Percentiles rank a stretch among this genome's conserved stretches.
Conservation (phyloP, 2,113 vertebrate genomes). For the Mobula hypostoma region DNA sequence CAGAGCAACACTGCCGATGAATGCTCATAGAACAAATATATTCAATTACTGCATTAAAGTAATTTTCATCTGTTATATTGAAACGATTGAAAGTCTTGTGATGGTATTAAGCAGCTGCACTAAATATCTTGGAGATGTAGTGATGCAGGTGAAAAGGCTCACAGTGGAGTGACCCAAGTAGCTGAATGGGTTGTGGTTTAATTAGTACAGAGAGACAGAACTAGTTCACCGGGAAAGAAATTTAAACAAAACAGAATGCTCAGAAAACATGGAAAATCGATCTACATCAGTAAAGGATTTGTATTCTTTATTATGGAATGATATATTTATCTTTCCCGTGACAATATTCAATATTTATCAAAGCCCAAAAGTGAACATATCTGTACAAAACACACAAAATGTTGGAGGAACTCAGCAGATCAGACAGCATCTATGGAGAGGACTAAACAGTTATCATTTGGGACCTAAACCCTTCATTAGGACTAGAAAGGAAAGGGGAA, state of each 20-base stretch:
- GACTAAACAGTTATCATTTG: too few species aligned
- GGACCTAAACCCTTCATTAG: too few species aligned
- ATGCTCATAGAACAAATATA: neutral
- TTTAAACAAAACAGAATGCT: neutral
- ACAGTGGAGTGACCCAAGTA: neutral
- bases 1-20: neutral
- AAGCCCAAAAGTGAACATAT: neutral
- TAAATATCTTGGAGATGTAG: neutral
- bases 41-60: conserved; percentile 8
- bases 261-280: neutral
- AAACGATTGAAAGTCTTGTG: neutral
- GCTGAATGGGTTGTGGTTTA: neutral
- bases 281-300: neutral
- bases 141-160: neutral
- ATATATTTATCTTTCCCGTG: neutral
- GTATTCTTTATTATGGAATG: neutral
- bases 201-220: neutral
- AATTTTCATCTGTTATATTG: neutral
- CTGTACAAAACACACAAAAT: too few species aligned
- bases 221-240: neutral
- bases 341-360: neutral
- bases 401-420: too few species aligned
- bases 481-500: too few species aligned
- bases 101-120: neutral
- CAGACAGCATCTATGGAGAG: too few species aligned